Base-by-base conservation (phyloP, 2,113 vertebrate genomes). In the Corythaeola cristata region DNA sequence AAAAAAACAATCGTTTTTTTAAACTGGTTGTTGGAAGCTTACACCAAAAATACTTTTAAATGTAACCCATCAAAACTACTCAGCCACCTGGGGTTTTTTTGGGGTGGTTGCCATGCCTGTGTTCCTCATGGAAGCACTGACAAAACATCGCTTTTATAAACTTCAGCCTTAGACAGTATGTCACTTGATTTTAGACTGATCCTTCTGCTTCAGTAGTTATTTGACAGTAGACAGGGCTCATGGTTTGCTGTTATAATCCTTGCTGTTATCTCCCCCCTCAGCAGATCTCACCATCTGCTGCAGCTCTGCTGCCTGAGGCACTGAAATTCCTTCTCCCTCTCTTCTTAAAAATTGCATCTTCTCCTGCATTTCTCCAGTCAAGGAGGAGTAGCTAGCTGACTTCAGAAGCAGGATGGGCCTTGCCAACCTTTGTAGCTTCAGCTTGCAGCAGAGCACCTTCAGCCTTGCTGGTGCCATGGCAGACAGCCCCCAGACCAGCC, bases 241-340 rank as follows among this genome's bases (percentile, higher is more conserved):
- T 21, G 37, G 33, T 84, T 75, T 67, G 30, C 52, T 85, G 23
- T 59, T 78, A 30, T 14, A 93, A 81, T 78, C 60, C 66, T 45
- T 55, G 33, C 32, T 27, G 64, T 47, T 92, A 44, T 73, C 72
- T 45, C 12, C 11, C 52, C 13, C 7, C 19, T 17, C 24, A 63
- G 59, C 28, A 58, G 49, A 62, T 79, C 77, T 78, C 60, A 62
- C 94, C 77, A 87, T 81, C 95, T 97, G 73, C 30, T 95, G 87
- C 55, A 85, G 44, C 24, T 56, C 18, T 72, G 49, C 23, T 80
- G 60, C 87, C 76, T 95, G 63, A 30, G 7, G 79, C 74, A 79
- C 4, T 47, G 52, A 56, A 47, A 28, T 56, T 74, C 18, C 27
- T 37, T 26, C 8, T 49, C 20, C 19, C 35, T 30, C 17, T 59